Base-by-base conservation (phyloP, 2,888 invertebrate genomes). In the Heliothis peltigera region DNA sequence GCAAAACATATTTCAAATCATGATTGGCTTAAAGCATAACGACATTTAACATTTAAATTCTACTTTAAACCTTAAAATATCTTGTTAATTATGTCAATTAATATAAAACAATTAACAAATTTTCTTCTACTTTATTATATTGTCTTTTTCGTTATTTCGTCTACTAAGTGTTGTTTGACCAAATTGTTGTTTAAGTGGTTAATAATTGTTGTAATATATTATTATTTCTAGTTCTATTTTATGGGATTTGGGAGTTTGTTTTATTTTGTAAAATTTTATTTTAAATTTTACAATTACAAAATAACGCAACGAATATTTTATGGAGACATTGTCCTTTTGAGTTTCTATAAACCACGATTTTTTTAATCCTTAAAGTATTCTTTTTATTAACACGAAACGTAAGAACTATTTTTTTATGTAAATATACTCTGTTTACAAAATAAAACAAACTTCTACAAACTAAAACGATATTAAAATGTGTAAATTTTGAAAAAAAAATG, bases 121-220 rank as follows among this genome's bases (percentile, higher is more conserved):
- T 75, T 84, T 83, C 75, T 75, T 78, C 65, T 73, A 68, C 39
- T 66, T 77, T 60, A 73, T 77, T 58, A 73, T 42, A 63, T 75
- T 43, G 74, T 72, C 59, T 63, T 69, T 77, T 79, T 75, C 69
- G 64, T 77, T 75, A 61, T 65, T 67, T 77, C 60, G 73, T 90
- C 62, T 84, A 82, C 71, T 91, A 91, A 88, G 88, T 89, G 87
- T 88, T 87, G 80, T 87, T 86, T 85, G 92, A 91, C 92, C 92
- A 92, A 91, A 86, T 88, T 82, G 89, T 92, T 91, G 84, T 87
- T 90, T 90, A 87, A 86, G 84, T 87, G 74, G 73, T 85, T 83
- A 84, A 48, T 48, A 42, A 82, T 87, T 79, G 80, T 87, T 90
- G 81, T 71, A 82, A 63, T 2, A 54, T 80, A 87, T 88, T 78